Conservation (phyloP, 2,888 invertebrate species). For the Griposia aprilina region DNA sequence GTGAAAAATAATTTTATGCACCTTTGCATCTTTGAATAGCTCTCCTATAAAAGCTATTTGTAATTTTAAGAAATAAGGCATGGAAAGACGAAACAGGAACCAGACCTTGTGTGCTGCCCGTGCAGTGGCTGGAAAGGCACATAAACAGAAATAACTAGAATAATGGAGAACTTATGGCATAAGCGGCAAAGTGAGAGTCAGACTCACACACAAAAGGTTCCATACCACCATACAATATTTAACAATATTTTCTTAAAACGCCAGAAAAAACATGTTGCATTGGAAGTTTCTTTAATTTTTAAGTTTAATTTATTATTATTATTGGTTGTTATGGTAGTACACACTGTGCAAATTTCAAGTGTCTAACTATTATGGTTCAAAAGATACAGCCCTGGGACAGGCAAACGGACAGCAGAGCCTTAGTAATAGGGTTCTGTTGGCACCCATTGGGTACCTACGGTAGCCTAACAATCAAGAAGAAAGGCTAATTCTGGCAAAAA, state of each 20-base stretch:
- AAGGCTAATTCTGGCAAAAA: not conserved
- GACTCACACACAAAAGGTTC: too few species aligned
- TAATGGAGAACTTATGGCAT: not conserved
- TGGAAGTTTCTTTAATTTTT: too few species aligned
- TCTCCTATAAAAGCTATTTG: too few species aligned
- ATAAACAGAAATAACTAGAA: not conserved
- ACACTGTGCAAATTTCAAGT: not conserved
- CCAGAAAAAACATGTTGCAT: too few species aligned
- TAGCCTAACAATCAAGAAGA: too few species aligned
- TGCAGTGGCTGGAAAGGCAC: not conserved
- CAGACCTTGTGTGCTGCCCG: not conserved
- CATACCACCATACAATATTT: too few species aligned
- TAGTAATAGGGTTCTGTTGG: not conserved
- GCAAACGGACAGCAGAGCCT: not conserved
- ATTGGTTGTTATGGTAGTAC: too few species aligned
- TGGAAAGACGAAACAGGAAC: not conserved
- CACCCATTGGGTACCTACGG: not conserved
- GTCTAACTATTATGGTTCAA: not conserved
- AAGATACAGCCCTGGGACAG: not conserved
- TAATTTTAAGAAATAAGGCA: not conserved
- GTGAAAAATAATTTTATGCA: not conserved
- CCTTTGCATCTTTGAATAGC: not conserved
- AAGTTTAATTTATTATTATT: too few species aligned
- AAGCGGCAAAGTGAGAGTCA: not conserved
- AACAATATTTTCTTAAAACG: too few species aligned